Evolutionary conservation across 2,888 invertebrate genomes (phyloP), one percentile per base, ranked within the genome.

Genomic region (Polyommatus icarus): DNA sequence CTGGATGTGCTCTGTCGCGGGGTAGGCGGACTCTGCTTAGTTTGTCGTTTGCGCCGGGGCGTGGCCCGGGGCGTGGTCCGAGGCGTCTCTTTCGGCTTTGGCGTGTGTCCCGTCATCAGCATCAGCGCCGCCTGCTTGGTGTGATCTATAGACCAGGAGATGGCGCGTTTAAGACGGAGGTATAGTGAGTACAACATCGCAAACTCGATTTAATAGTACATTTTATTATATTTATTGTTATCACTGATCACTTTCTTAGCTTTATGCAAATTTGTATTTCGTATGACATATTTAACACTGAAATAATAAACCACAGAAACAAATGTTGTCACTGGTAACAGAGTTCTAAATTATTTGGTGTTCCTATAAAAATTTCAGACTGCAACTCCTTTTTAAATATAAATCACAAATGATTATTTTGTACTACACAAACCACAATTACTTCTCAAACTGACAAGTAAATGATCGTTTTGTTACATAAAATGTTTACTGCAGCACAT

Each of bases 71-170:
- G 59, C 76, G 29, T 71, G 4, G 78, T 78, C 75, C 6, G 83
- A 78, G 71, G 59, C 59, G 67, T 20, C 78, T 84, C 85, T 73
- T 85, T 87, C 1, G 40, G 73, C 73, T 73, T 32, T 20, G 90
- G 87, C 29, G 90, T 88, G 85, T 90, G 91, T 1, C 93, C 90
- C 12, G 94, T 87, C 90, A 94, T 91, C 77, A 93, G 82, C 87
- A 93, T 88, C 57, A 94, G 85, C 1, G 94, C 94, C 1, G 91
- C 93, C 82, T 89, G 93, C 80, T 94, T 94, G 5, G 92, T 93
- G 82, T 90, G 89, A 82, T 94, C 94, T 94, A 80, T 3, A 20
- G 79, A 79, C 10, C 80, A 79, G 20, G 78, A 59, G 0, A 80
- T 4, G 20, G 72, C 78, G 46, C 79, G 59, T 29, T 80, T 78